Conservation (phyloP, 2,797 vertebrate species). For the Dermochelys coriacea region DNA sequence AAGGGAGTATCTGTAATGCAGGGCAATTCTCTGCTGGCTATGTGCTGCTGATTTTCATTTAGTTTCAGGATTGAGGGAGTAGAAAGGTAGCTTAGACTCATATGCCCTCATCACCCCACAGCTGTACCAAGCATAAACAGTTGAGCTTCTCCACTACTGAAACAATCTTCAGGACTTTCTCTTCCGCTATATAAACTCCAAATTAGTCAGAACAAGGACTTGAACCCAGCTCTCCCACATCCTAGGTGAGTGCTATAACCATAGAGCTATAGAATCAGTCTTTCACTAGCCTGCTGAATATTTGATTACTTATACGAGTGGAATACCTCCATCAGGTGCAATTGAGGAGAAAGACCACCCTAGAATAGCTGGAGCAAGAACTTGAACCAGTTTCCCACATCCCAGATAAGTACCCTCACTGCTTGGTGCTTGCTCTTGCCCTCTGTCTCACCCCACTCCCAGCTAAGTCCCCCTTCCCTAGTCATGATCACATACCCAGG, state of each 20-base stretch:
- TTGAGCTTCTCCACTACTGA: background rate
- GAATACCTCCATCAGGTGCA: background rate
- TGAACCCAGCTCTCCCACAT: background rate
- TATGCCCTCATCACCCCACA: background rate
- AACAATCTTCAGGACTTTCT: background rate
- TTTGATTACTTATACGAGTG: background rate
- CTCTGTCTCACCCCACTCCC: background rate
- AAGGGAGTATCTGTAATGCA: background rate
- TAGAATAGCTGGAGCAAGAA: background rate
- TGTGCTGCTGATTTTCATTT: background rate
- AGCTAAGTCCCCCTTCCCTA: accelerated
- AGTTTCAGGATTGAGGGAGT: background rate
- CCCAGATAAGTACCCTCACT: background rate
- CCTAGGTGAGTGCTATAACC: background rate
- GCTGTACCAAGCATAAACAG: background rate
- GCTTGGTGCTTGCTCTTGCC: background rate
- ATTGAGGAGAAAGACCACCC: background rate
- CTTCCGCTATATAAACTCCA: background rate
- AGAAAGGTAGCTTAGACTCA: background rate
- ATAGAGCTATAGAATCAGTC: background rate
- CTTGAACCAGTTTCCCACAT: background rate
- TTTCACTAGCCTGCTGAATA: background rate
- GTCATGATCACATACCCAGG: background rate
- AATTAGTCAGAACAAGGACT: background rate
- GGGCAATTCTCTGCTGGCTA: background rate